Conservation (phyloP, 2,888 invertebrate genomes). For the Conchocele bisecta region DNA sequence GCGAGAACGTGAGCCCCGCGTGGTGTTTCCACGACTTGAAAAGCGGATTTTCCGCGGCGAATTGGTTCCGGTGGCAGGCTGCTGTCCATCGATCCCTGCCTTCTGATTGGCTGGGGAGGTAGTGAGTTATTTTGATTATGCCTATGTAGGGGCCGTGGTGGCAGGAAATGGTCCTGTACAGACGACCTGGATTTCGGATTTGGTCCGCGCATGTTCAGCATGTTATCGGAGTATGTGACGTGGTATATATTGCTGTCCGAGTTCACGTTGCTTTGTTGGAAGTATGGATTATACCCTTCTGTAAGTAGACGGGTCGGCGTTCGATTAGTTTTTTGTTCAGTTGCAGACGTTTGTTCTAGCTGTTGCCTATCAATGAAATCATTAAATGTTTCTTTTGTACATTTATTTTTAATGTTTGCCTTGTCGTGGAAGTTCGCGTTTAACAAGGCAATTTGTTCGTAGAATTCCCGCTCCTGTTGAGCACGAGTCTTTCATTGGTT, state of each 20-base stretch:
- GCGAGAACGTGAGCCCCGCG: too few relatives aligned
- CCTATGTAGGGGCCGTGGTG: constrained; percentile 56
- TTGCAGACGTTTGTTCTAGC: constrained; percentile 27
- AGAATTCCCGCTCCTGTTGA: constrained; percentile 27
- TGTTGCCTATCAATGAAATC: too few relatives aligned
- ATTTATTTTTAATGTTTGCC: too few relatives aligned
- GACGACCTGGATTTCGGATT: constrained; percentile 55
- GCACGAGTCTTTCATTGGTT: constrained; percentile 19
- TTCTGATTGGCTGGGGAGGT: constrained; percentile 59
- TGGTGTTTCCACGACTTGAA: constrained; percentile 63
- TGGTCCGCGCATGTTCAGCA: constrained; percentile 30
- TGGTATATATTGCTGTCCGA: constrained; percentile 44
- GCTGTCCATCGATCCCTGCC: constrained; percentile 27
- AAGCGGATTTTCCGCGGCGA: constrained; percentile 61
- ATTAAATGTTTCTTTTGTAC: too few relatives aligned
- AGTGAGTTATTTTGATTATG: constrained; percentile 39
- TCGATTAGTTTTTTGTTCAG: too few relatives aligned
- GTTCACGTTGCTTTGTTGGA: constrained; percentile 2
- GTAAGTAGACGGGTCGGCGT: too few relatives aligned
- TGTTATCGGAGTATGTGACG: constrained; percentile 56
- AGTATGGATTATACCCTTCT: constrained; percentile 37
- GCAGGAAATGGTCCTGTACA: constrained; percentile 55
- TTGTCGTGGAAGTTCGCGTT: too few relatives aligned
- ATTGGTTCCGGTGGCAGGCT: constrained; percentile 60
- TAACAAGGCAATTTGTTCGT: constrained; percentile 27